Conservation (phyloP, 1,140 invertebrate species). For the Brachionus sp. region DNA sequence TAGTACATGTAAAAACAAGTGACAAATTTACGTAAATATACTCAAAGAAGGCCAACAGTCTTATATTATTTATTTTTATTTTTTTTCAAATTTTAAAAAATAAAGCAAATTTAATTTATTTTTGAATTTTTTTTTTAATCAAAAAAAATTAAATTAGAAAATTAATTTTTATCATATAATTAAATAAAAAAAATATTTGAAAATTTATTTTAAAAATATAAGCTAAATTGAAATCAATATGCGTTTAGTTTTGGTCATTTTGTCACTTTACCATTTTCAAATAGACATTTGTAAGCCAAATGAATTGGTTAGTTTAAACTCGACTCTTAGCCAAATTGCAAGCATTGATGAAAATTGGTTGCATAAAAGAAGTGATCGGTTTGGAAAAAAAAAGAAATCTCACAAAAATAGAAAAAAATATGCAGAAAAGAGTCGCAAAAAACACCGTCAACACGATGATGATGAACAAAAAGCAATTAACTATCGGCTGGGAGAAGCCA, state of each 20-base stretch:
- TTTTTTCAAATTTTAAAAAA: not conserved
- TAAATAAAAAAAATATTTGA: not conserved
- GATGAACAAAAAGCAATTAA: not conserved
- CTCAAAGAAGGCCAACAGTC: not conserved
- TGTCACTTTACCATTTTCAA: not conserved
- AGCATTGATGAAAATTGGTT: not conserved
- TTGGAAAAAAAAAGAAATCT: not conserved
- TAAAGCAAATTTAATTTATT: not conserved
- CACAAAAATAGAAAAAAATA: not conserved
- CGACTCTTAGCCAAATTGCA: not conserved
- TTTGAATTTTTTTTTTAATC: too few relatives aligned
- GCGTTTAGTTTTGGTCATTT: not conserved
- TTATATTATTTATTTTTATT: not conserved
- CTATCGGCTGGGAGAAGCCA: not conserved
- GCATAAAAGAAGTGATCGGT: not conserved
- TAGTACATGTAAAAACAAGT: not conserved
- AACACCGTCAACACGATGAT: not conserved
- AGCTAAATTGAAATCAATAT: not conserved
- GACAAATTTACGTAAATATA: not conserved
- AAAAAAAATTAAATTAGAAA: not conserved
- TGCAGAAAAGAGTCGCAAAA: not conserved
- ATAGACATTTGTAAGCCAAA: not conserved
- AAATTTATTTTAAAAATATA: not conserved
- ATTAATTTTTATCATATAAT: not conserved
- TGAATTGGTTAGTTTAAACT: not conserved